These are phyloP conservation scores for Catajapyx aquilonaris DNA, from an alignment of 1,140 invertebrate species.

Conservation along the genomic window DNA sequence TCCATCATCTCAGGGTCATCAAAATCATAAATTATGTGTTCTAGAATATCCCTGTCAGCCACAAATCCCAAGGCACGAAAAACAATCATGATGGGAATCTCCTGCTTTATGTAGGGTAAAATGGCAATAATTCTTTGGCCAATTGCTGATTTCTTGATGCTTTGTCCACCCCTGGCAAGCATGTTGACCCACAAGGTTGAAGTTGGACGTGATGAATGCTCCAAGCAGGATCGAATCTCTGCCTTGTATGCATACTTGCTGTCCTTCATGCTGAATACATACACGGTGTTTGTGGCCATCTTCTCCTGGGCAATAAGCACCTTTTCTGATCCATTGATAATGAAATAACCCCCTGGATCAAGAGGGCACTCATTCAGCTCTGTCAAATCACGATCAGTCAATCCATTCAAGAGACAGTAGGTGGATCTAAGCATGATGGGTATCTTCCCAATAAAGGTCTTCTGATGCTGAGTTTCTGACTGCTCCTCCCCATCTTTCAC, in stretches of 20 bases:
- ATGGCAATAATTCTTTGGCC: slow-evolving; percentile 95
- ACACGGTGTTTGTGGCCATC: slow-evolving; percentile 99
- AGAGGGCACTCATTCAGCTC: slow-evolving; percentile 97
- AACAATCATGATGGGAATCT: slow-evolving; percentile 98
- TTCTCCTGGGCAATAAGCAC: slow-evolving; percentile 97
- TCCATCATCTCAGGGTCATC: slow-evolving; percentile 99
- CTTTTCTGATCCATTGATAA: slow-evolving; percentile 91
- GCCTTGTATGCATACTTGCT: slow-evolving; percentile 95
- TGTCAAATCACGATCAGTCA: slow-evolving; percentile 93
- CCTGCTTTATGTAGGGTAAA: slow-evolving; percentile 94
- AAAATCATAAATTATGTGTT: slow-evolving; percentile 98
- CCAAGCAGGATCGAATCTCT: slow-evolving; percentile 87
- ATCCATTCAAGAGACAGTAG: slow-evolving; percentile 78
- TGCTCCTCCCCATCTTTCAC: slow-evolving; percentile 76
- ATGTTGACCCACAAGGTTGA: slow-evolving; percentile 98
- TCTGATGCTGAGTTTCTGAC: slow-evolving; percentile 83
- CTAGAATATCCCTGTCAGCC: slow-evolving; percentile 92
- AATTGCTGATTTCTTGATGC: slow-evolving; percentile 90
- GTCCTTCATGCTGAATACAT: slow-evolving; percentile 97
- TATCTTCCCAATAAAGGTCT: slow-evolving; percentile 98
- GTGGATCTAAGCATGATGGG: slow-evolving; percentile 97
- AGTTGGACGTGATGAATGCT: slow-evolving; percentile 79
- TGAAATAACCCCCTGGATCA: slow-evolving; percentile 93
- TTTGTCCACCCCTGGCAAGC: slow-evolving; percentile 86
- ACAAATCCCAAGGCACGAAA: slow-evolving; percentile 94